Conservation (phyloP, 1,140 invertebrate genomes). For the Caenorhabditis tropicalis region DNA sequence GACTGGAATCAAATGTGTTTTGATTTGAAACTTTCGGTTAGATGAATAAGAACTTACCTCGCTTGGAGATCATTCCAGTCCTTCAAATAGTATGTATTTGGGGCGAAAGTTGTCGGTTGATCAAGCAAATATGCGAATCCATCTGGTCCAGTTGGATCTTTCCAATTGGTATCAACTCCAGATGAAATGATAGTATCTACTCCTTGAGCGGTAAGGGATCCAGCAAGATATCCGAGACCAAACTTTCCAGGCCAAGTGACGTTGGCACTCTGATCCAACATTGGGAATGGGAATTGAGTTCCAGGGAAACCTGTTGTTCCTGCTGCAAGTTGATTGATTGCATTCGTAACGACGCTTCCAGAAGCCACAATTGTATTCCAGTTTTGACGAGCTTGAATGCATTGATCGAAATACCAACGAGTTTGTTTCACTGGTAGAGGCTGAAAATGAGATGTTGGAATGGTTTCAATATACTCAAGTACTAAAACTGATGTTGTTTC, state of each 20-base stretch:
- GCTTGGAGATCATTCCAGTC: slow-evolving; percentile 54
- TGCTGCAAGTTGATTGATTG: not conserved
- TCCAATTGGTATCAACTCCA: slow-evolving; percentile 64
- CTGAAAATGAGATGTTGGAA: slow-evolving; percentile 37
- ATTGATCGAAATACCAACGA: slow-evolving; percentile 50
- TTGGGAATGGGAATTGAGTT: slow-evolving; percentile 50
- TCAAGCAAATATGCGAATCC: slow-evolving; percentile 61
- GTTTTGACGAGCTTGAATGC: slow-evolving; percentile 46
- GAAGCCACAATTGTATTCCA: slow-evolving; percentile 30
- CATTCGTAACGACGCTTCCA: slow-evolving; percentile 22
- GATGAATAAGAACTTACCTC: slow-evolving; percentile 30
- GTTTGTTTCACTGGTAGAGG: slow-evolving; percentile 52
- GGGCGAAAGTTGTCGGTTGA: slow-evolving; percentile 50
- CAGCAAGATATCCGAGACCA: slow-evolving; percentile 49
- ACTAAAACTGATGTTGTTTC: too few species aligned
- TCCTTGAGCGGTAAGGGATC: slow-evolving; percentile 52
- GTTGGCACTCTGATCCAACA: slow-evolving; percentile 48
- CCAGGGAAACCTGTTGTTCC: slow-evolving; percentile 6
- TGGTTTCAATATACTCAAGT: not conserved
- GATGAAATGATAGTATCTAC: slow-evolving; percentile 57
- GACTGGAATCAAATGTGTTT: not conserved
- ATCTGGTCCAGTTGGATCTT: slow-evolving; percentile 55
- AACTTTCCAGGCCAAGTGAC: slow-evolving; percentile 12
- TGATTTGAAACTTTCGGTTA: not conserved
- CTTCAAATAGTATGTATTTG: slow-evolving; percentile 55